Conservation (phyloP, 2,797 vertebrate species). For the Buceros bicornis region DNA sequence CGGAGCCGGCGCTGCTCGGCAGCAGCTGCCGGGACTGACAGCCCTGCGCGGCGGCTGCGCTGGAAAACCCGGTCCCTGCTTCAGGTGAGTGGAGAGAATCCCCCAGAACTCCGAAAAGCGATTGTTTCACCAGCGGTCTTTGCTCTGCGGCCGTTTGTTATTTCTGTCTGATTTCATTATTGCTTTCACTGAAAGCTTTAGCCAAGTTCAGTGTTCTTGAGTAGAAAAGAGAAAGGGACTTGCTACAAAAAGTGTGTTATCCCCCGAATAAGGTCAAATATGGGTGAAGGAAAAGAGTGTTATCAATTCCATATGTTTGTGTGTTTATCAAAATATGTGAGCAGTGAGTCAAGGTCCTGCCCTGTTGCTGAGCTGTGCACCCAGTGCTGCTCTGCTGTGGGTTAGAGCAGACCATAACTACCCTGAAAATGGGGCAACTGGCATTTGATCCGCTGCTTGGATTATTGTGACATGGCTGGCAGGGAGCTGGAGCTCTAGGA, state of each 20-base stretch:
- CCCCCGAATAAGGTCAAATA: too few species aligned
- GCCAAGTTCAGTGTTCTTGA: rapidly evolving
- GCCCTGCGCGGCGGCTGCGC: rapidly evolving
- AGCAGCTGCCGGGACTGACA: rapidly evolving
- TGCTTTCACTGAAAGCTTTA: rapidly evolving
- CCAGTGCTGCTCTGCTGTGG: rapidly evolving
- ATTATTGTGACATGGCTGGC: not conserved
- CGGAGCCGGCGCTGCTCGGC: rapidly evolving
- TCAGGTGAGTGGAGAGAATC: not conserved
- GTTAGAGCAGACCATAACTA: rapidly evolving
- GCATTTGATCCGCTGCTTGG: rapidly evolving
- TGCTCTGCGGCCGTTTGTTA: rapidly evolving
- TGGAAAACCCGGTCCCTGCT: not conserved
- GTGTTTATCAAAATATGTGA: too few species aligned
- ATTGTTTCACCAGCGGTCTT: rapidly evolving
- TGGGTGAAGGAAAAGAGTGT: not conserved
- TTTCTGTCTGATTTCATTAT: rapidly evolving
- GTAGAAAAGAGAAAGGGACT: not conserved
- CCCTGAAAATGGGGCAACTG: not conserved
- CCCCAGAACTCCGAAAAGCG: rapidly evolving
- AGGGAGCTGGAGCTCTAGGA: not conserved
- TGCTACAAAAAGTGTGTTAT: not conserved
- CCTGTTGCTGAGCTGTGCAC: not conserved
- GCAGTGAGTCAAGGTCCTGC: rapidly evolving
- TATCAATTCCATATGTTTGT: not conserved